These are phyloP conservation scores for Biston betularia DNA, from an alignment of 2,888 invertebrate genomes.

Conservation along the genomic window DNA sequence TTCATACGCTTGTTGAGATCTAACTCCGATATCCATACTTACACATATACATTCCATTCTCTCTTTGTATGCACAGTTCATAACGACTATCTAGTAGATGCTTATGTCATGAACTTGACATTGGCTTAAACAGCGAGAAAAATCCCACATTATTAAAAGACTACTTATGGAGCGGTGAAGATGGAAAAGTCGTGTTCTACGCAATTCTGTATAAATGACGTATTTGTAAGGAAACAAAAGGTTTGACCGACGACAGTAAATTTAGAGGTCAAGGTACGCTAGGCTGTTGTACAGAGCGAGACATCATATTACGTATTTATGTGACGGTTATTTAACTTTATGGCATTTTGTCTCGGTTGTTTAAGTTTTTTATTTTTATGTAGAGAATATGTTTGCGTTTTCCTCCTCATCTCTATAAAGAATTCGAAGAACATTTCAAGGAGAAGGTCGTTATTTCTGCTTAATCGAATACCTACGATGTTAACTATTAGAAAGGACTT, in stretches of 20 bases:
- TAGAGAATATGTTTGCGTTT: conserved; percentile 39
- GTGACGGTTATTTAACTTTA: conserved; percentile 37
- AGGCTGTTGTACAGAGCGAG: conserved; percentile 43
- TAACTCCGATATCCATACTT: conserved; percentile 40
- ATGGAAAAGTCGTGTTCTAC: conserved; percentile 35
- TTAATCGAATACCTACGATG: conserved; percentile 25
- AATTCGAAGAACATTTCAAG: conserved; percentile 55
- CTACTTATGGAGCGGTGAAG: conserved; percentile 38
- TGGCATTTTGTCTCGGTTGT: conserved; percentile 31
- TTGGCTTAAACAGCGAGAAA: conserved; percentile 54
- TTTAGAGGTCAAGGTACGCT: conserved; percentile 64
- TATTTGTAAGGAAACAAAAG: conserved; percentile 40
- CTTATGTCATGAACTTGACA: conserved; percentile 51
- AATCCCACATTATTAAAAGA: conserved; percentile 47
- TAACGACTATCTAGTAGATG: conserved; percentile 37
- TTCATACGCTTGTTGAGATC: conserved; percentile 32
- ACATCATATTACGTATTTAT: conserved; percentile 44
- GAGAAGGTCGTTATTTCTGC: conserved; percentile 51
- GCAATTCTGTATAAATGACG: conserved; percentile 18
- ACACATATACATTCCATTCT: conserved; percentile 61
- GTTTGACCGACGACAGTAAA: conserved; percentile 47
- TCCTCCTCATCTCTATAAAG: conserved; percentile 44
- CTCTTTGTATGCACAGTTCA: conserved; percentile 54
- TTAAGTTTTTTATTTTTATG: conserved; percentile 33
- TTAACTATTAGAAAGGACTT: conserved; percentile 40